A percentile compares a stretch with the other conserved stretches of the same genome.
Conservation (phyloP, 2,888 invertebrate genomes). For the Xestoiulus laeticollis region DNA sequence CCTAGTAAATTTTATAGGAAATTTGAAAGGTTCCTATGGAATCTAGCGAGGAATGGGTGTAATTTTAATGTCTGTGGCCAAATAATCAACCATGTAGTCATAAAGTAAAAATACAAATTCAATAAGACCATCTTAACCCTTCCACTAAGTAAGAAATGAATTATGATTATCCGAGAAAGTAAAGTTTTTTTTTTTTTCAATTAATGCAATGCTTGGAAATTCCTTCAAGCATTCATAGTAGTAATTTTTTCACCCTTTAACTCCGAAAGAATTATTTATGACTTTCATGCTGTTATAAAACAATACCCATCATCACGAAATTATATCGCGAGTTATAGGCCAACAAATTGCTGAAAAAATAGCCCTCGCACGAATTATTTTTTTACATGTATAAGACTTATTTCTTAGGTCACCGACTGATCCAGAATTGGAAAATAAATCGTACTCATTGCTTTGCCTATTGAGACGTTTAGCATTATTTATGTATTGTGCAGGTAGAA, state of each 20-base stretch:
- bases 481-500: background rate
- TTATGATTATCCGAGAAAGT: background rate
- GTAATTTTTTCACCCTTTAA: background rate
- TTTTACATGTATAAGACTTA: background rate
- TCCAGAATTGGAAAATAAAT: background rate
- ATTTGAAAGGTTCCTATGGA: too few species aligned
- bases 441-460: background rate
- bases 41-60: too few species aligned
- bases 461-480: background rate
- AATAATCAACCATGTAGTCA: too few species aligned
- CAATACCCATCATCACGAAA: background rate
- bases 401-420: background rate
- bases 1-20: too few species aligned
- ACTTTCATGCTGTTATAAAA: background rate
- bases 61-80: too few species aligned
- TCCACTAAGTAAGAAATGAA: background rate
- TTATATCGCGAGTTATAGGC: background rate
- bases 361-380: background rate
- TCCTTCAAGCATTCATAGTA: background rate
- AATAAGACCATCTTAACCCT: background rate
- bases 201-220: background rate
- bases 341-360: background rate
- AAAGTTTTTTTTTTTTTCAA: background rate
- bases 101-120: background rate
- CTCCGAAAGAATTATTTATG: background rate